Evolutionary conservation across 2,888 invertebrate species (phyloP).

Genomic region (Euspilapteryx auroguttella): DNA sequence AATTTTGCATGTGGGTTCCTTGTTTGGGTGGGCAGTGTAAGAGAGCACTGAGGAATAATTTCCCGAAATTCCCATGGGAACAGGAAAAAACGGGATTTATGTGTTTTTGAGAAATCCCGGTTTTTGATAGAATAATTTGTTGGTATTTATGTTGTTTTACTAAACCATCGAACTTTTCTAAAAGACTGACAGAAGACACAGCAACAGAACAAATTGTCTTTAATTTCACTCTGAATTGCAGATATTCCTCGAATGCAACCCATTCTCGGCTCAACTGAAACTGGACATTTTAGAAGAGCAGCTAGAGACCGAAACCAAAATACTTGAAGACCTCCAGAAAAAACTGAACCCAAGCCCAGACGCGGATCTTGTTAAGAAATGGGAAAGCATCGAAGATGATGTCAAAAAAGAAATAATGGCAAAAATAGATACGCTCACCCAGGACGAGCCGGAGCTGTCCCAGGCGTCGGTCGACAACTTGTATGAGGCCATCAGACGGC

Average conservation of each 20-base stretch:
- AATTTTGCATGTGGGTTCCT: too few relatives aligned
- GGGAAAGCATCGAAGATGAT: slow-evolving; percentile 54
- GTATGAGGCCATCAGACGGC: slow-evolving; percentile 38
- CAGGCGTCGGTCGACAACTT: slow-evolving; percentile 43
- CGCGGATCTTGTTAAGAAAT: slow-evolving; percentile 44
- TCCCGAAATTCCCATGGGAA: too few relatives aligned
- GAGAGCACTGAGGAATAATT: too few relatives aligned
- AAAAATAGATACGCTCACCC: slow-evolving; percentile 40
- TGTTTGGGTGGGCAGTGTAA: too few relatives aligned
- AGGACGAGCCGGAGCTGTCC: slow-evolving; percentile 44
- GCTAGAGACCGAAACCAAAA: slow-evolving; percentile 61
- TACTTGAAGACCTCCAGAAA: slow-evolving; percentile 64
- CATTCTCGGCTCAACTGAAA: slow-evolving; percentile 76
- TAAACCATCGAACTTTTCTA: too few relatives aligned
- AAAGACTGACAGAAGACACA: too few relatives aligned
- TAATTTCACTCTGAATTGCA: too few relatives aligned
- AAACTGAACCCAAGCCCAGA: slow-evolving; percentile 44
- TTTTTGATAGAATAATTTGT: too few relatives aligned
- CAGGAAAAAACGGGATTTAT: too few relatives aligned
- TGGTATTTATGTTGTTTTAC: too few relatives aligned
- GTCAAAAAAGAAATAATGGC: slow-evolving; percentile 48
- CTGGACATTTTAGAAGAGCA: slow-evolving; percentile 60
- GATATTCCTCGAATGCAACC: slow-evolving; percentile 81
- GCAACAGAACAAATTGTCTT: too few relatives aligned
- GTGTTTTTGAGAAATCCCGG: too few relatives aligned